Conservation (phyloP, 2,888 invertebrate genomes). For the Embidobia sp. region DNA sequence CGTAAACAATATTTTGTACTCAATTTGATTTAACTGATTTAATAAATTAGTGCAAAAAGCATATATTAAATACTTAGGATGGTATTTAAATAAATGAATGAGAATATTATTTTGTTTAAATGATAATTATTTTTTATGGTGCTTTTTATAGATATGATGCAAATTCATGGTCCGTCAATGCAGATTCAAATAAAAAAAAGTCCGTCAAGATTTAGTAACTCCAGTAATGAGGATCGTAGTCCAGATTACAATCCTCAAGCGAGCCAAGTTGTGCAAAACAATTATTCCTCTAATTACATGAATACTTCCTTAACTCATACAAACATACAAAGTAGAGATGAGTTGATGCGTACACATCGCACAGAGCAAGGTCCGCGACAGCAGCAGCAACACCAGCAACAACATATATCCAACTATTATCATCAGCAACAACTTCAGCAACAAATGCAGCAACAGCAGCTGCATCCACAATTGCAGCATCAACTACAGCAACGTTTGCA, state of each 20-base stretch:
- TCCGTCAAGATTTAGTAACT: slow-evolving; percentile 24
- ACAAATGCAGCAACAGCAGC: slow-evolving; percentile 5
- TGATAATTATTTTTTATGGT: background rate
- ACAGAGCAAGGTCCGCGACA: no score
- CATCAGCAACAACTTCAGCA: no score
- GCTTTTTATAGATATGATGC: background rate
- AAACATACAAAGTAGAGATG: background rate
- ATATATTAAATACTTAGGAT: no score
- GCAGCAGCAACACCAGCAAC: no score
- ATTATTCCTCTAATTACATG: background rate
- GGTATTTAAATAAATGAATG: no score
- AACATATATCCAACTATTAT: no score
- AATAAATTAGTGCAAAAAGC: no score
- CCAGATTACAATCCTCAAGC: slow-evolving; percentile 27
- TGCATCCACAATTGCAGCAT: slow-evolving; percentile 10
- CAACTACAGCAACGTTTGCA: background rate
- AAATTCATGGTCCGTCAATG: background rate
- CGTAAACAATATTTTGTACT: no score
- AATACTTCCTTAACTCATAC: background rate
- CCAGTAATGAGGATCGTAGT: slow-evolving; percentile 25
- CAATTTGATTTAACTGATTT: no score
- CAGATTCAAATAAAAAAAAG: slow-evolving; percentile 4
- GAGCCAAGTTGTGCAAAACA: background rate
- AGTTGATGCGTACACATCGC: slow-evolving; percentile 3
- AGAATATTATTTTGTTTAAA: no score